Evolutionary conservation across 1,140 invertebrate species (phyloP).

Genomic region (Pseudoatta argentina): DNA sequence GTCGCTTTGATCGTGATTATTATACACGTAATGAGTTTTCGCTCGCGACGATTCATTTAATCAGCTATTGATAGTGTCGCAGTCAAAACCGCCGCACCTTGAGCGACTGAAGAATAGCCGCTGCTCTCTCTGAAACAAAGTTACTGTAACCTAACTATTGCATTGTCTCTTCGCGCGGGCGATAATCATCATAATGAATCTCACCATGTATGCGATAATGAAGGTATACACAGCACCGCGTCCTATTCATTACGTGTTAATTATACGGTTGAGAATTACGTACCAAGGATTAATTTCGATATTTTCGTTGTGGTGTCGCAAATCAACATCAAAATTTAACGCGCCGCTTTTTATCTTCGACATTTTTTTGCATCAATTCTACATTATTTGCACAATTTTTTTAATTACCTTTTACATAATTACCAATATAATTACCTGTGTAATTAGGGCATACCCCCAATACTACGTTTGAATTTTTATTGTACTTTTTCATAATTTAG

Average conservation of each 20-base stretch:
- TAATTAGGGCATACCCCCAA: too few species aligned
- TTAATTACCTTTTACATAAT: too few species aligned
- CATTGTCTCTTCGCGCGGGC: constrained; percentile 24
- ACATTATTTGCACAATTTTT: too few species aligned
- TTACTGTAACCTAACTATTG: constrained; percentile 39
- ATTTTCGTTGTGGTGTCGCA: not conserved
- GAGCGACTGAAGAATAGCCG: not conserved
- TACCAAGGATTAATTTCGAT: constrained; percentile 2
- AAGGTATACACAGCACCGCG: not conserved
- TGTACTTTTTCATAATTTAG: too few species aligned
- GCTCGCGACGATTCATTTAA: constrained; percentile 24
- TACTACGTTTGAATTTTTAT: too few species aligned
- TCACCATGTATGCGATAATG: constrained; percentile 15
- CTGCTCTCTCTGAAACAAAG: constrained; percentile 13
- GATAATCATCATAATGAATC: constrained; percentile 47
- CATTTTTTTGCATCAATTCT: not conserved
- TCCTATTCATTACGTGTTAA: constrained; percentile 37
- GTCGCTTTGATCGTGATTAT: constrained; percentile 3
- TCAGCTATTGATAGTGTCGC: constrained; percentile 14
- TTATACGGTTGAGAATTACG: constrained; percentile 9
- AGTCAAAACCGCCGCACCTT: not conserved
- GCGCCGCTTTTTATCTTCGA: not conserved
- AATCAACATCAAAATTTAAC: not conserved
- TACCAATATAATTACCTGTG: too few species aligned
- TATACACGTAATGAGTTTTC: constrained; percentile 30